phyloP scores from a whole-genome alignment of 1,140 invertebrate species.

The Dryas iulia region DNA sequence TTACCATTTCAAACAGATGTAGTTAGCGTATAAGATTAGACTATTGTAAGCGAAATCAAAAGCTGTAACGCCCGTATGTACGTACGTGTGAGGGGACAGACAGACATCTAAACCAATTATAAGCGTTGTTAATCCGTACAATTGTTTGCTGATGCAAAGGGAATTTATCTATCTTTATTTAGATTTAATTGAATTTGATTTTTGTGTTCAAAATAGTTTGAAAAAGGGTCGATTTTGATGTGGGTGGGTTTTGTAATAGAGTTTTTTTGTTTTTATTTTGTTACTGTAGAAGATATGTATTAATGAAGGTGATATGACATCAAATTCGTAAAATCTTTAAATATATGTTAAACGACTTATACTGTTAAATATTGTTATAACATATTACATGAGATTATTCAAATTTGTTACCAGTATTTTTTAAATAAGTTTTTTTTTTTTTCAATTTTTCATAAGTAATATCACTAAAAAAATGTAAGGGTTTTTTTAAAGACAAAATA shows the following conservation, averaged over 20 bases:
- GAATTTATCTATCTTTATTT: slow-evolving; percentile 22
- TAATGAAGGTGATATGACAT: too few relatives aligned
- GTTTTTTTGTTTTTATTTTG: not conserved
- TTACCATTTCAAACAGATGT: not conserved
- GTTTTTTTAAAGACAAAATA: too few relatives aligned
- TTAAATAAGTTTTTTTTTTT: too few relatives aligned
- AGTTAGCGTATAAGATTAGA: slow-evolving; percentile 39
- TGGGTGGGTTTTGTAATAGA: too few relatives aligned
- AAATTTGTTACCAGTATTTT: too few relatives aligned
- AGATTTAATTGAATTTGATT: not conserved
- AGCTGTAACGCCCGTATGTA: slow-evolving; percentile 33
- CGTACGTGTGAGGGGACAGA: slow-evolving; percentile 42
- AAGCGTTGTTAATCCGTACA: slow-evolving; percentile 63
- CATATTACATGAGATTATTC: too few relatives aligned
- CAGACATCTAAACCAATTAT: slow-evolving; percentile 72
- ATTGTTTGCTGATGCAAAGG: slow-evolving; percentile 50
- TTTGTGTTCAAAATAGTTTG: not conserved
- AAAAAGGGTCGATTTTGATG: not conserved
- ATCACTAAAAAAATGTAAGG: too few relatives aligned
- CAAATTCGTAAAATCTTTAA: too few relatives aligned
- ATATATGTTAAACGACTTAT: too few relatives aligned
- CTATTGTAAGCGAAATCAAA: slow-evolving; percentile 51
- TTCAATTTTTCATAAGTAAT: too few relatives aligned
- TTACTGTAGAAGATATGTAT: too few relatives aligned
- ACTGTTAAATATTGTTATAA: too few relatives aligned